These are phyloP conservation scores for Atrichornis clamosus DNA, from an alignment of 2,113 vertebrate species.

Conservation along the genomic window DNA sequence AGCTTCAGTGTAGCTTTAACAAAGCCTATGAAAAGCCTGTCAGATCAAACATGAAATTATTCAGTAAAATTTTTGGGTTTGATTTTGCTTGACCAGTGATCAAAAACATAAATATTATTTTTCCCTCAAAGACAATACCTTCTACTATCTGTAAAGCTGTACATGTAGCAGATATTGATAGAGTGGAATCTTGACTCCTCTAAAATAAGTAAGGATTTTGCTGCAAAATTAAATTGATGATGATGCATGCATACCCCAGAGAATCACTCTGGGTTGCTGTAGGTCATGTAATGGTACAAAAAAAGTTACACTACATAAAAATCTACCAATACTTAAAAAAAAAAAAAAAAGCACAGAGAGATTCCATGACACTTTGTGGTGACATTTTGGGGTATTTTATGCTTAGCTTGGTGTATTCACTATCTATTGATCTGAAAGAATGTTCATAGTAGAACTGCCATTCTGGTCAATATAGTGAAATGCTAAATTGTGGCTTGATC, in stretches of 20 bases:
- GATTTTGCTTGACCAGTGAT: background rate
- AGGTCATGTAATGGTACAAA: background rate
- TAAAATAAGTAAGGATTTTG: background rate
- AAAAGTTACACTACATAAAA: background rate
- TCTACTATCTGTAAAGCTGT: background rate
- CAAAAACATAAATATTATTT: background rate
- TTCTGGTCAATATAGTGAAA: background rate
- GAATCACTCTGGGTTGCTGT: background rate
- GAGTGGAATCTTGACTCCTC: background rate
- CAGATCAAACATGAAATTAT: background rate
- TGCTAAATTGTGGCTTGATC: background rate
- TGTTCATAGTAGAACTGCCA: background rate
- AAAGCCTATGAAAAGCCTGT: background rate
- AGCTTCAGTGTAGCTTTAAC: background rate
- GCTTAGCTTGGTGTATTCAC: background rate
- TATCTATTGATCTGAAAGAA: background rate
- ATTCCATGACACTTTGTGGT: background rate
- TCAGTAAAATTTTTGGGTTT: background rate
- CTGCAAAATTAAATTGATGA: background rate
- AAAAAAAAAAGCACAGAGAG: background rate
- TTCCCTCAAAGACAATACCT: background rate
- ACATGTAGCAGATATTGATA: fast-evolving
- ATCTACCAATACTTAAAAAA: background rate
- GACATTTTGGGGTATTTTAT: background rate
- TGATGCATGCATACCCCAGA: background rate